phyloP scores from a whole-genome alignment of 2,113 vertebrate genomes.

The Plotosus lineatus region DNA sequence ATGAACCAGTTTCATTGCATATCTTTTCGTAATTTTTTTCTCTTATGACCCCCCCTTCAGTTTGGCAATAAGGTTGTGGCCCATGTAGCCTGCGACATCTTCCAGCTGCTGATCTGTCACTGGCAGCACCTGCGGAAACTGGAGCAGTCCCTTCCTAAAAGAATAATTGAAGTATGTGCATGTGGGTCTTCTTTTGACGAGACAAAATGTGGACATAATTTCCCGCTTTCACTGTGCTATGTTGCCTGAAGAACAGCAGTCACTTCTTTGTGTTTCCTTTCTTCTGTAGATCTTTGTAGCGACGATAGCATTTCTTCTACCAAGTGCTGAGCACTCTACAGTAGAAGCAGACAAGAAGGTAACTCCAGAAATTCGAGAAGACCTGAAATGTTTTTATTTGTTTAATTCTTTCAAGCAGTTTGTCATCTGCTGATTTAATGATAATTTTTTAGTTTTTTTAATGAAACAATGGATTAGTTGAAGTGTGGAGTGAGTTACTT shows the following conservation, averaged over 20 bases:
- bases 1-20: not conserved
- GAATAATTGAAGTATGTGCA: conserved; percentile 87
- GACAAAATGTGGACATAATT: conserved; percentile 17
- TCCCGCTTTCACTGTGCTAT: not conserved
- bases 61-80: conserved; percentile 92
- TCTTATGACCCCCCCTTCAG: conserved; percentile 63
- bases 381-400: not conserved
- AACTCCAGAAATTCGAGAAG: conserved; percentile 42
- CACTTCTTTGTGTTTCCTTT: conserved; percentile 38
- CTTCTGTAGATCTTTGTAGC: conserved; percentile 91
- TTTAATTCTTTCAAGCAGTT: not conserved
- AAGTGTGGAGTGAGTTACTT: not conserved
- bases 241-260: conserved; percentile 51
- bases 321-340: conserved; percentile 88
- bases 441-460: not conserved
- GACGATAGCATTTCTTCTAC: conserved; percentile 94
- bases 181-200: not conserved
- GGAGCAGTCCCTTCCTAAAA: conserved; percentile 82
- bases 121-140: conserved; percentile 89
- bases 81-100: conserved; percentile 90
- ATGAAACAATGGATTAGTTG: too few species aligned
- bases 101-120: conserved; percentile 90
- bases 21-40: not conserved
- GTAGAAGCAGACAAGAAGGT: conserved; percentile 97
- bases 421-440: not conserved